Conservation (phyloP, 2,888 invertebrate genomes). For the Hemithea aestivaria region DNA sequence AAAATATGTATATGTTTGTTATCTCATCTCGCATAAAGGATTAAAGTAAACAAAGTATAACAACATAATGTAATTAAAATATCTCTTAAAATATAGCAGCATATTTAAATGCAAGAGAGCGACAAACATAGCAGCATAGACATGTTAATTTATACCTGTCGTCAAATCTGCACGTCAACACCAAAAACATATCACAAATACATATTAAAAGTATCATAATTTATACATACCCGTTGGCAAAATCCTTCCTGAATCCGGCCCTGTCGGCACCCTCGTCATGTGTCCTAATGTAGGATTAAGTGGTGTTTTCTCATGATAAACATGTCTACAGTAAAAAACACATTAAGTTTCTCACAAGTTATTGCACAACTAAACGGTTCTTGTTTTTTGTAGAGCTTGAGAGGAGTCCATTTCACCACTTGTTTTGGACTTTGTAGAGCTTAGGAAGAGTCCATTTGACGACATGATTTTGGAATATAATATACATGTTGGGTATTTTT, state of each 20-base stretch:
- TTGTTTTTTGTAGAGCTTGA: conserved; percentile 15
- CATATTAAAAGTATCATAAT: conserved; percentile 16
- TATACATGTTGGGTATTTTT: too few relatives aligned
- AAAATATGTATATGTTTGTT: too few relatives aligned
- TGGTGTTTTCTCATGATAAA: conserved; percentile 44
- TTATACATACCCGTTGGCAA: conserved; percentile 2
- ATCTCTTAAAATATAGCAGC: too few relatives aligned
- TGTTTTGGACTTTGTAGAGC: too few relatives aligned
- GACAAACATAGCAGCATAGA: too few relatives aligned
- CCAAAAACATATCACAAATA: conserved; percentile 11
- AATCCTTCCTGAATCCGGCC: conserved; percentile 23
- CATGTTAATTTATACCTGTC: conserved; percentile 7
- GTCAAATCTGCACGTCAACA: conserved; percentile 1
- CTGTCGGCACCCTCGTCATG: conserved; percentile 47
- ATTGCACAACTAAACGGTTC: conserved; percentile 18
- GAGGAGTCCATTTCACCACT: conserved; percentile 10
- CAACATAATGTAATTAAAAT: too few relatives aligned
- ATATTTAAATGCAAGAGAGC: too few relatives aligned
- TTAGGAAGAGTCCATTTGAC: too few relatives aligned
- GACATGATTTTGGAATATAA: too few relatives aligned
- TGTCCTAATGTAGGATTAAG: conserved; percentile 45
- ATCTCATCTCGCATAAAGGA: too few relatives aligned
- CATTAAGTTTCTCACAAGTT: conserved; percentile 33
- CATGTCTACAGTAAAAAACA: conserved; percentile 44
- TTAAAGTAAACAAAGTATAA: too few relatives aligned